Evolutionary conservation across 2,888 invertebrate genomes (phyloP), one percentile per base, ranked within the genome.

Genomic region (Ariolimax columbianus): DNA sequence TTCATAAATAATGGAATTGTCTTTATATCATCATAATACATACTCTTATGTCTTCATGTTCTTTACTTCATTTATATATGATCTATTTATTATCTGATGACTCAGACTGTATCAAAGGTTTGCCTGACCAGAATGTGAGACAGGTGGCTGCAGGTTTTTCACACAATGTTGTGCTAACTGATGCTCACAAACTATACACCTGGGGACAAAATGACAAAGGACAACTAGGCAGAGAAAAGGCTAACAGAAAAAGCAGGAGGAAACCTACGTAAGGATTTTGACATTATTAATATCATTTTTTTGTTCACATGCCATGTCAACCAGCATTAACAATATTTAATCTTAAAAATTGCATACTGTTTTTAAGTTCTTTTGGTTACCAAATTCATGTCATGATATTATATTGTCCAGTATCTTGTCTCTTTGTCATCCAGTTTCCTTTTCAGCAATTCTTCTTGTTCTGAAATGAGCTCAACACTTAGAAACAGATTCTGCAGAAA

Each of bases 111-210:
- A 26, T 51, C 26, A 38, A 38, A 38, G 59, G 55, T 77, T 95
- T 98, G 88, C 96, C 96, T 91, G 96, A 96, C 59, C 96, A 97
- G 94, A 95, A 95, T 86, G 96, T 98, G 95, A 96, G 89, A 95
- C 96, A 89, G 77, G 93, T 94, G 4, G 91, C 92, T 55, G 97
- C 97, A 94, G 99, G 99, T 4, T 95, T 96, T 51, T 95, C 96
- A 83, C 98, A 98, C 94, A 97, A 97, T 26, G 94, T 98, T 92
- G 98, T 97, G 0, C 94, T 98, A 33, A 97, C 97, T 89, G 96
- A 97, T 92, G 97, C 90, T 97, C 98, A 98, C 0, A 97, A 98
- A 92, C 95, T 97, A 0, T 97, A 97, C 93, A 96, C 97, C 88
- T 98, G 98, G 98, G 98, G 98, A 19, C 89, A 90, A 77, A 94